phyloP scores from a whole-genome alignment of 1,140 invertebrate genomes.

The Sogatella furcifera region DNA sequence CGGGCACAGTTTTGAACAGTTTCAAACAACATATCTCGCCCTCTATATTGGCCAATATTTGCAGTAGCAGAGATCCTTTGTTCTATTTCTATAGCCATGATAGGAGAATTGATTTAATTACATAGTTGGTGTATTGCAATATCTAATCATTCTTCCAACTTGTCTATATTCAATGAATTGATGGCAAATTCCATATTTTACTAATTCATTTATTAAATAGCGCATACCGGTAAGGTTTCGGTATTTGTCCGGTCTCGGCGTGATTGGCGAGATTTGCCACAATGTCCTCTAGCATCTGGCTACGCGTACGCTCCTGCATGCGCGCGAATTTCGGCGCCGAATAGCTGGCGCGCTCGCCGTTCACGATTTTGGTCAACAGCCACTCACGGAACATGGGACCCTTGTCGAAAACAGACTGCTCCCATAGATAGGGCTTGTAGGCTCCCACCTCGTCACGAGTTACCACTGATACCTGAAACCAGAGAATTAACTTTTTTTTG shows the following conservation, averaged over 20 bases:
- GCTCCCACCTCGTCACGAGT: slow-evolving; percentile 94
- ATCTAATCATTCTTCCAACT: no score
- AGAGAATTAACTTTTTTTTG: no score
- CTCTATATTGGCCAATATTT: no score
- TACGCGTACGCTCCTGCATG: slow-evolving; percentile 82
- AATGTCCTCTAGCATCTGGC: slow-evolving; percentile 88
- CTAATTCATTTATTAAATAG: no score
- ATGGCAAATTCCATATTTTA: no score
- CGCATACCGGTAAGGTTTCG: slow-evolving; percentile 80
- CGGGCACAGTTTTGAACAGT: no score
- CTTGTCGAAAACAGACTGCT: slow-evolving; percentile 88
- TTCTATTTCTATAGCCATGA: no score
- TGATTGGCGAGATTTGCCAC: slow-evolving; percentile 90
- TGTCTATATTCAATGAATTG: no score
- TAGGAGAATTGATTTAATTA: no score
- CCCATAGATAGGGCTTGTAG: slow-evolving; percentile 92
- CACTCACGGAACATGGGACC: slow-evolving; percentile 85
- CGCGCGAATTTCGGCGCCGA: slow-evolving; percentile 93
- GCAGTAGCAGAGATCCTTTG: no score
- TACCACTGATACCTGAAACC: slow-evolving; percentile 63
- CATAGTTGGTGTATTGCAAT: no score
- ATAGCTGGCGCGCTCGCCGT: slow-evolving; percentile 92
- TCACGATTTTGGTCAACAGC: slow-evolving; percentile 94
- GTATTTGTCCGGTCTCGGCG: slow-evolving; percentile 88
- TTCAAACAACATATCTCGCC: no score